A percentile compares a stretch with the other conserved stretches of the same genome.
These are phyloP conservation scores for Gobio occitaniae DNA, from an alignment of 2,797 vertebrate genomes.

Conservation along the genomic window DNA sequence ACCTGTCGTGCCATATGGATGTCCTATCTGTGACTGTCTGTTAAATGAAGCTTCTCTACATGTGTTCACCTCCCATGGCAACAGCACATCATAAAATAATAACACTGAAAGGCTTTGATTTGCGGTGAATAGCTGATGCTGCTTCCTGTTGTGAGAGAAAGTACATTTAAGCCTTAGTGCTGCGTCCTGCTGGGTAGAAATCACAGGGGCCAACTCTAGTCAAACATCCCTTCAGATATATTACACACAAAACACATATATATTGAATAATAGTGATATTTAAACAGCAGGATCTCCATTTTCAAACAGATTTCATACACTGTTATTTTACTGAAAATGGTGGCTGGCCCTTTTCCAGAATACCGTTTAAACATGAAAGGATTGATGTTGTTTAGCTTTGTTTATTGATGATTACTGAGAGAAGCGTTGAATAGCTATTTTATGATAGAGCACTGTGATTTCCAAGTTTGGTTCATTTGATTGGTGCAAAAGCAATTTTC, in stretches of 20 bases:
- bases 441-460: background rate
- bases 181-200: constrained; percentile 27
- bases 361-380: background rate
- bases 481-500: background rate
- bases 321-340: constrained; percentile 50
- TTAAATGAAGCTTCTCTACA: constrained; percentile 37
- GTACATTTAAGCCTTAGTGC: constrained; percentile 47
- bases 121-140: constrained; percentile 52
- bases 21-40: constrained; percentile 31
- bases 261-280: constrained; percentile 32
- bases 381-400: constrained; percentile 9
- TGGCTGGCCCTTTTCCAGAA: constrained; percentile 25
- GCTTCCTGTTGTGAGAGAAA: constrained; percentile 44
- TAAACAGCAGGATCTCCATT: constrained; percentile 36
- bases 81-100: constrained; percentile 51
- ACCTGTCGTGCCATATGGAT: constrained; percentile 32
- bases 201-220: constrained; percentile 33
- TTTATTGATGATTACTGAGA: constrained; percentile 10
- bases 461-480: background rate
- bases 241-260: constrained; percentile 19
- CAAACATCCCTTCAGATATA: constrained; percentile 38
- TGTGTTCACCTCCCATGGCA: constrained; percentile 4
- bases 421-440: background rate
- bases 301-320: constrained; percentile 20
- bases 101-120: constrained; percentile 50